These are phyloP conservation scores for Drosophila paulistorum DNA, from an alignment of 1,140 invertebrate genomes.

Conservation along the genomic window DNA sequence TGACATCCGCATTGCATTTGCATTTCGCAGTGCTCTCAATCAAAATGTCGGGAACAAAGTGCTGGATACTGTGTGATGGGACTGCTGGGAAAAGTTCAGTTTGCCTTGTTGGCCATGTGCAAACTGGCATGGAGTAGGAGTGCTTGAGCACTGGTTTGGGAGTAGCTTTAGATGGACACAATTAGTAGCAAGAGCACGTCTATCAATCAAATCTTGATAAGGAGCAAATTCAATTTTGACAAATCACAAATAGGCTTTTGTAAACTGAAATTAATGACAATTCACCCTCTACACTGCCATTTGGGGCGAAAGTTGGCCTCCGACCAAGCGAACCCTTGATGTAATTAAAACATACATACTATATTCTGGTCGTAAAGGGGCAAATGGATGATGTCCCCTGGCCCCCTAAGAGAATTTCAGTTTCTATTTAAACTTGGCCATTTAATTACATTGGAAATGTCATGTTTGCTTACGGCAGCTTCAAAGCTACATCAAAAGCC, in stretches of 20 bases:
- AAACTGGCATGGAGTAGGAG: background rate
- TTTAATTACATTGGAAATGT: slow-evolving; percentile 64
- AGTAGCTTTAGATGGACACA: slow-evolving; percentile 36
- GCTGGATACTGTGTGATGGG: slow-evolving; percentile 21
- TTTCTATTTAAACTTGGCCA: slow-evolving; percentile 51
- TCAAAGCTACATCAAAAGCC: background rate
- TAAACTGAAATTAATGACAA: slow-evolving; percentile 73
- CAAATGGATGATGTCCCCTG: background rate
- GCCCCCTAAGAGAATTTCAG: slow-evolving; percentile 6
- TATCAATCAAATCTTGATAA: slow-evolving; percentile 77
- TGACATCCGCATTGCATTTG: slow-evolving; percentile 63
- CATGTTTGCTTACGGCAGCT: slow-evolving; percentile 34
- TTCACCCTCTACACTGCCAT: slow-evolving; percentile 14
- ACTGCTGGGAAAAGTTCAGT: slow-evolving; percentile 62
- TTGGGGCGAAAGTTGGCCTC: background rate
- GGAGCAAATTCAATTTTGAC: slow-evolving; percentile 76
- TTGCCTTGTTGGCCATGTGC: slow-evolving; percentile 36
- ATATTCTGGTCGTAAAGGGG: slow-evolving; percentile 7
- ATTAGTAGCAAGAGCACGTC: slow-evolving; percentile 37
- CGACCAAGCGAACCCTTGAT: slow-evolving; percentile 30
- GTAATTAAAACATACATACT: slow-evolving; percentile 55
- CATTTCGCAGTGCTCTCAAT: slow-evolving; percentile 72
- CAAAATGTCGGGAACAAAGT: slow-evolving; percentile 66
- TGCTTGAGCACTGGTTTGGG: background rate
- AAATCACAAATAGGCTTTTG: slow-evolving; percentile 79